Evolutionary conservation across 2,888 invertebrate species (phyloP).

Genomic region (Craniophora ligustri): DNA sequence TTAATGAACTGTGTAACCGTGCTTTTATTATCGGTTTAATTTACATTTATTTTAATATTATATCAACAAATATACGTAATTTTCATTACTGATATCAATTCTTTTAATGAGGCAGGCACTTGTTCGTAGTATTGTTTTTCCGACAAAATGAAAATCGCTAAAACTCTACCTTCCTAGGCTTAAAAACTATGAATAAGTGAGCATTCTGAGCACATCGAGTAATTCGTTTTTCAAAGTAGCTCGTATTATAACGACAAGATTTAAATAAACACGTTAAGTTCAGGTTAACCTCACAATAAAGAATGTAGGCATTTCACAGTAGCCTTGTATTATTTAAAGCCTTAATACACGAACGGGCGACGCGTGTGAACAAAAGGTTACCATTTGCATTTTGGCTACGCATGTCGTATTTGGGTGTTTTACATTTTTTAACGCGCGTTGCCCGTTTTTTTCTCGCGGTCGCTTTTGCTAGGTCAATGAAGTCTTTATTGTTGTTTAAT

Average conservation of each 20-base stretch:
- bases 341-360: constrained; percentile 58
- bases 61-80: too few species aligned
- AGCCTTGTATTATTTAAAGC: constrained; percentile 49
- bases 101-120: not conserved
- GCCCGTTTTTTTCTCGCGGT: too few species aligned
- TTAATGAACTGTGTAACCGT: not conserved
- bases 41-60: not conserved
- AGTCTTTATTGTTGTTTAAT: too few species aligned
- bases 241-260: not conserved
- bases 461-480: constrained; percentile 9
- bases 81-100: not conserved
- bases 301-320: constrained; percentile 42
- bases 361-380: constrained; percentile 63
- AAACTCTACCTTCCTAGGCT: too few species aligned
- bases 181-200: too few species aligned
- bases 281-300: constrained; percentile 29
- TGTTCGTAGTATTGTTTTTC: not conserved
- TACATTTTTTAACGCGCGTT: constrained; percentile 63
- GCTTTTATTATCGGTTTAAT: not conserved
- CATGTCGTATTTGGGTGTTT: constrained; percentile 53
- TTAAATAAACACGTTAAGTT: constrained; percentile 37
- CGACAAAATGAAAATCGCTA: too few species aligned
- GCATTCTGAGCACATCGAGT: too few species aligned
- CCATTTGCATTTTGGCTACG: constrained; percentile 67
- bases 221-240: too few species aligned